Base-by-base conservation (phyloP, 1,140 invertebrate species). In the Caerostris darwini region DNA sequence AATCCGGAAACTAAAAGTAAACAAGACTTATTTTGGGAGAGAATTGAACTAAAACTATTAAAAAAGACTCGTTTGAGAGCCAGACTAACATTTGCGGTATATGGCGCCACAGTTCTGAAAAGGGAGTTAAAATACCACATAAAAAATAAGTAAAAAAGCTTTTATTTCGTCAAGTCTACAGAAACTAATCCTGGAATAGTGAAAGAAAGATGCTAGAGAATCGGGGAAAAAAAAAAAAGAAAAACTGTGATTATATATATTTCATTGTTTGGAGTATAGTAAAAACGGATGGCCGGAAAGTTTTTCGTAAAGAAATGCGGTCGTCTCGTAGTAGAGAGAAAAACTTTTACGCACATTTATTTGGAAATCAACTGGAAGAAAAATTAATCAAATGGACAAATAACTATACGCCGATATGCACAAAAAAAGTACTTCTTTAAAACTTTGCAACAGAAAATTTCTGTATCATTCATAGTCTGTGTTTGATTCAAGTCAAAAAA, bases 71-170 rank as follows among this genome's bases (percentile, higher is more conserved):
- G 50, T 50, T 77, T 71, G 3, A 10, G 34, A 77, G 69, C 19
- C 69, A 77, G 69, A 77, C 69, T 53, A 77, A 77, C 69, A 77
- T 77, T 77, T 77, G 69, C 2, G 69, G 69, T 19, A 34, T 50
- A 6, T 5, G 82, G 82, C 57, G 82, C 82, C 82, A 85, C 6
- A 12, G 57, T 19, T 58, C 54, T 85, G 56, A 85, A 85, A 85
- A 85, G 17, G 34, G 69, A 77, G 19, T 50, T 8, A 10, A 67
- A 85, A 85, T 59, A 59, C 82, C n/a, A 34, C 56, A 19, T 12
- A 58, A 57, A 85, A 56, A 56, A 71, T 19, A 19, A 85, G 57
- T 58, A 59, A 85, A n/a, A n/a, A 85, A 85, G 82, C 82, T 85
- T 85, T 85, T 85, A 85, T 85, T 85, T 17, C 57, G 82, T 56